Evolutionary conservation across 2,888 invertebrate genomes (phyloP).

Genomic region (Dynastes tityus): DNA sequence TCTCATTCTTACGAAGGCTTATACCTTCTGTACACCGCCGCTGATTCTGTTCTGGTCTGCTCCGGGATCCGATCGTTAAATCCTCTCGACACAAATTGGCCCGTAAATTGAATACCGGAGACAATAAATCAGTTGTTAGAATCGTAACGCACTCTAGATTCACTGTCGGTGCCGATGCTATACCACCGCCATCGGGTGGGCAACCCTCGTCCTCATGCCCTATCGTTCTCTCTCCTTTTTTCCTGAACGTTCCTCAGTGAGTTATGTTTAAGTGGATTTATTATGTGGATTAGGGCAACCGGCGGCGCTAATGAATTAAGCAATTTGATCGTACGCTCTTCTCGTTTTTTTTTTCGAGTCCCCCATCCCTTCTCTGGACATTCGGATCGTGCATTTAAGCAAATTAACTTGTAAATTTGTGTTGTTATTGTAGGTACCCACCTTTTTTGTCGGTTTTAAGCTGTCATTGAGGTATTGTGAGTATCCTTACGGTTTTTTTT

Average conservation of each 20-base stretch:
- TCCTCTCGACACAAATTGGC: constrained; percentile 70
- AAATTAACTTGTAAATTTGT: constrained; percentile 52
- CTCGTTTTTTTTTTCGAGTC: constrained; percentile 30
- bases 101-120: constrained; percentile 70
- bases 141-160: constrained; percentile 64
- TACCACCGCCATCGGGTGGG: constrained; percentile 33
- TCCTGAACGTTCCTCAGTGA: constrained; percentile 57
- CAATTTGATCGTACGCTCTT: constrained; percentile 53
- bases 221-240: constrained; percentile 57
- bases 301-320: constrained; percentile 68
- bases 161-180: constrained; percentile 38
- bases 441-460: constrained; percentile 3
- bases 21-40: constrained; percentile 1
- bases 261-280: constrained; percentile 68
- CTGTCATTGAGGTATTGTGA: constrained; percentile 16
- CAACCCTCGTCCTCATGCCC: constrained; percentile 42
- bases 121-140: constrained; percentile 68
- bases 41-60: constrained; percentile 26
- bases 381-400: constrained; percentile 50
- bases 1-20: constrained; percentile 1
- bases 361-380: constrained; percentile 11
- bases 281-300: constrained; percentile 66
- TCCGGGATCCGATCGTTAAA: constrained; percentile 65
- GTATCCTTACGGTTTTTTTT: neutral
- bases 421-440: constrained; percentile 24